These are phyloP conservation scores for Ephestia elutella DNA, from an alignment of 1,140 invertebrate genomes.

Conservation along the genomic window DNA sequence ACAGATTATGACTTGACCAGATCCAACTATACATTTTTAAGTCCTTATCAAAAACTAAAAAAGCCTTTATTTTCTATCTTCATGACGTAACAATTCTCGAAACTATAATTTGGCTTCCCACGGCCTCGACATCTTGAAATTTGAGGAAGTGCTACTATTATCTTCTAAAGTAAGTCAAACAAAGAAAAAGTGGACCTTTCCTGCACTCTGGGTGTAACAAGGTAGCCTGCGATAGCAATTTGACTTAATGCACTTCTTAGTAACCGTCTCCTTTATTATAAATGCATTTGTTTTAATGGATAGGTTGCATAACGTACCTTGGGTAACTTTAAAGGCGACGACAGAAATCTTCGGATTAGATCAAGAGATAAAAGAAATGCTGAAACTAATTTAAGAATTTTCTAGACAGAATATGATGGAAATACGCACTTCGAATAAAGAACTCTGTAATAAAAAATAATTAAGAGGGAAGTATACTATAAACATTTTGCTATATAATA, in stretches of 20 bases:
- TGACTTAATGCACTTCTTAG: conserved; percentile 49
- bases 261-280: conserved; percentile 47
- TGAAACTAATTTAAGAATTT: neutral
- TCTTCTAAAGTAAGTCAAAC: conserved; percentile 62
- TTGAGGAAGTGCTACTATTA: conserved; percentile 63
- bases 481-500: too few species aligned
- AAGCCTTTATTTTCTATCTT: neutral
- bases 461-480: too few species aligned
- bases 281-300: conserved; percentile 40
- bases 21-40: too few species aligned
- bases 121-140: conserved; percentile 55
- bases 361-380: neutral
- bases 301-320: neutral
- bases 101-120: conserved; percentile 58
- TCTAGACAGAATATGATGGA: neutral
- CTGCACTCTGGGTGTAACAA: conserved; percentile 37
- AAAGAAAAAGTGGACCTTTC: conserved; percentile 31
- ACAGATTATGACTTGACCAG: too few species aligned
- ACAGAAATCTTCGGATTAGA: neutral
- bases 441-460: too few species aligned
- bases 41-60: too few species aligned
- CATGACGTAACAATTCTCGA: conserved; percentile 25
- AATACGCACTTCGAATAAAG: too few species aligned
- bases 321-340: neutral
- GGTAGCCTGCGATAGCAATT: conserved; percentile 39